Evolutionary conservation across 2,113 vertebrate genomes (phyloP).

Genomic region (Nyctibius bracteatus): DNA sequence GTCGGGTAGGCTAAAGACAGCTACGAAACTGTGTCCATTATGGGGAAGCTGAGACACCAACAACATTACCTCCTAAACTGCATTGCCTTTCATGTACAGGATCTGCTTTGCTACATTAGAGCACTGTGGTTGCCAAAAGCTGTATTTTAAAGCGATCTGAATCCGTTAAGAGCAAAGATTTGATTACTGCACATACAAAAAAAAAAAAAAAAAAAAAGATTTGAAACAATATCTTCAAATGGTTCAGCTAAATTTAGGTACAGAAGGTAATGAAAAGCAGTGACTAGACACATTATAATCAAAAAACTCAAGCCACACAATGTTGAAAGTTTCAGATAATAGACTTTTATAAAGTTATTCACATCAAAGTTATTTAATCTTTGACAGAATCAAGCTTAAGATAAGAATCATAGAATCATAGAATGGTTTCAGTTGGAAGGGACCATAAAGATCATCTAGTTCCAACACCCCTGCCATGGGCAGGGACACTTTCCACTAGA

Average conservation of each 20-base stretch:
- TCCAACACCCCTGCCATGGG: too few species aligned
- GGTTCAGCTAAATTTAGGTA: not conserved
- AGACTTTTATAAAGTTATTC: not conserved
- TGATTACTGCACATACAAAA: not conserved
- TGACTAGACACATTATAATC: not conserved
- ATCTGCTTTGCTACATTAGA: not conserved
- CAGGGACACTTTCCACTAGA: too few species aligned
- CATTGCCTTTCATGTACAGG: not conserved
- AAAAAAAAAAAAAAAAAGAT: too few species aligned
- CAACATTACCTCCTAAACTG: not conserved
- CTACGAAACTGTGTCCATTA: accelerated
- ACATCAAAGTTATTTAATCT: not conserved
- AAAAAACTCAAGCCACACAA: not conserved
- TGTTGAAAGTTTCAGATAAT: not conserved
- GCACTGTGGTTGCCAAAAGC: not conserved
- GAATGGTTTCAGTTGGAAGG: too few species aligned
- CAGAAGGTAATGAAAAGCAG: not conserved
- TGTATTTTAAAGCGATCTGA: not conserved
- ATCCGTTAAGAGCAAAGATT: not conserved
- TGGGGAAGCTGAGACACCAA: not conserved
- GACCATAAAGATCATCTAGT: too few species aligned
- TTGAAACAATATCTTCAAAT: not conserved
- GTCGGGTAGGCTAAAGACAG: not conserved
- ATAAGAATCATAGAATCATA: too few species aligned
- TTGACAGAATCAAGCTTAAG: not conserved